Evolutionary conservation across 2,888 invertebrate genomes (phyloP), one percentile per base, ranked within the genome.

Genomic region (Seira ritae): DNA sequence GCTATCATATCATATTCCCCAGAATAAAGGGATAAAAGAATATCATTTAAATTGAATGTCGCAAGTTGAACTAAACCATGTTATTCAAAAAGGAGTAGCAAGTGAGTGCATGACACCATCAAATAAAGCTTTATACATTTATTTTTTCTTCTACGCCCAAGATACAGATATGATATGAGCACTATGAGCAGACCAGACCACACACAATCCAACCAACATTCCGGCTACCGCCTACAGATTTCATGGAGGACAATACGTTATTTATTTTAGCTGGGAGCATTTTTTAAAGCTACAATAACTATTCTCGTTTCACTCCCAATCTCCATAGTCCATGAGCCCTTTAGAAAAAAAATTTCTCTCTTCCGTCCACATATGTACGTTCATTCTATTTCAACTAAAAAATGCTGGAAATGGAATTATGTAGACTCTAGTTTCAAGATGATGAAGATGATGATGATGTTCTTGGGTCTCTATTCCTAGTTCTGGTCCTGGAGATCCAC

Each of bases 31-130:
- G 17, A 12, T 15, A 55, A 12, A 55, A 42, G n/a, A 31, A 31
- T 55, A 17, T 12, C 55, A 55, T 55, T 31, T n/a, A 55, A 55
- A 55, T 55, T 55, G 55, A 55, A 55, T 12, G 55, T 55, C 55
- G 55, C n/a, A 55, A 55, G 42, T 8, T 15, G 15, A 55, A 55
- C 55, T n/a, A 8, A n/a, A 17, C 55, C 55, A 55, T 55, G 55
- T 55, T 55, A 55, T 55, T 55, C 55, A 3, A 55, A 31, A 31
- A 31, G 31, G n/a, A n/a, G n/a, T n/a, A n/a, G n/a, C n/a, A n/a
- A n/a, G n/a, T 6, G 42, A 55, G 55, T 55, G 55, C 55, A 55
- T 55, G 55, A 55, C 55, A 55, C 55, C 55, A 55, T 55, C 55
- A 55, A 55, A 55, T 55, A 55, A 55, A 31, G 31, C n/a, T n/a